Base-by-base conservation (phyloP, 2,888 invertebrate genomes). In the Spicauda simplicius region DNA sequence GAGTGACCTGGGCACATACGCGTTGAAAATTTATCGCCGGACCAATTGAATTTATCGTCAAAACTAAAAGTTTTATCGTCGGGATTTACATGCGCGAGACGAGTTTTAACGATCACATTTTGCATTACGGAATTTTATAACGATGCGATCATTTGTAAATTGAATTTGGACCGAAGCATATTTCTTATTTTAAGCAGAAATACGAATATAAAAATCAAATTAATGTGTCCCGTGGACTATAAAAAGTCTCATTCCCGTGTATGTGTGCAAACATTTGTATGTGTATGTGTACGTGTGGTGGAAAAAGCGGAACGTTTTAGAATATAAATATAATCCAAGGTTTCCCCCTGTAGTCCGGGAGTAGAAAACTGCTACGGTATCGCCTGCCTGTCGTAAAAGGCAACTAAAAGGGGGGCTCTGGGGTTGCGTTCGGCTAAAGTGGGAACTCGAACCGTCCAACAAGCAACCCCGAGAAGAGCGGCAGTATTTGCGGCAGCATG, bases 11-110 rank as follows among this genome's bases (percentile, higher is more conserved):
- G 78, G 80, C 80, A 85, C 87, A 84, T 83, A 86, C 85, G 81
- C 77, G 81, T 85, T 79, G 75, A 74, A 82, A 86, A 88, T 90
- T 89, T 90, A 90, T 88, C 76, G 86, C 76, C 80, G 78, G 72
- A 70, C 77, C 82, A 80, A 83, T 85, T 83, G 82, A 86, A 88
- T 90, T 90, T 90, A 90, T 86, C 74, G 83, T 79, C 80, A 82
- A 85, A 85, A 85, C 83, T 85, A 81, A 84, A 81, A 79, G 81
- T 87, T 88, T 87, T 81, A 76, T 66, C 45, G 66, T 33, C 60
- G 48, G 66, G 60, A 66, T 65, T 65, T 60, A 65, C 54, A 65
- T 65, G 65, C 54, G 41, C 59, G 65, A 59, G 65, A 54, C 53
- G 65, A 59, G 65, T 65, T 65, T 65, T 65, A 65, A 65, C 65